Base-by-base conservation (phyloP, 2,888 invertebrate species). In the Sericinus montela region DNA sequence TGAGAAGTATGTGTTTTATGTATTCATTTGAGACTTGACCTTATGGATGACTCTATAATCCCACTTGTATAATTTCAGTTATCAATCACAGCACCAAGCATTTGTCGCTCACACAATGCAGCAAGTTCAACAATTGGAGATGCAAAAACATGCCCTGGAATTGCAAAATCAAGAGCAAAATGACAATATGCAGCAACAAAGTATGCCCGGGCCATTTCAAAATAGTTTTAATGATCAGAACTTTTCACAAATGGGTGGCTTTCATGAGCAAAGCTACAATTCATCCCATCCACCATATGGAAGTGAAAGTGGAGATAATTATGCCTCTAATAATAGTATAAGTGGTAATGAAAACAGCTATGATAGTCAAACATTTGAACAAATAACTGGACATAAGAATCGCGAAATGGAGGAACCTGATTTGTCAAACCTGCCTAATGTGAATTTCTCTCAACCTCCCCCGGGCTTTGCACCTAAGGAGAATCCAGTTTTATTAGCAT, bases 21-120 rank as follows among this genome's bases (percentile, higher is more conserved):
- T 52, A 36, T 58, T 58, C 48, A 43, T 25, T 41, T 32, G 45
- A 23, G 28, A 8, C n/a, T 14, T 11, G 3, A 8, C 8, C 13
- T 5, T 14, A 23, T 28, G 14, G 13, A 10, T 28, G 13, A 25
- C 1, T 13, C 8, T 19, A 3, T 39, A 39, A 39, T 28, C 4
- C 9, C 28, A 3, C 9, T 10, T 13, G 13, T 39, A 1, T 19
- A 10, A 57, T 78, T 86, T 47, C 71, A 94, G 93, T 65, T 96
- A 97, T 69, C 95, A 97, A 84, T 93, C 95, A 34, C 99, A 99
- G 73, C 99, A 99, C 86, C 95, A 97, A 78, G 96, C 98, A 9
- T 99, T 98, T 75, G 95, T 97, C 9, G 92, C 94, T 51, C 99
- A 99, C 83, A 95, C 98, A 5, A 90, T 95, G 80, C 94, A 95